A percentile compares a stretch with the other conserved stretches of the same genome.
Evolutionary conservation across 2,888 invertebrate genomes (phyloP).

Genomic region (Drosophila planitibia): DNA sequence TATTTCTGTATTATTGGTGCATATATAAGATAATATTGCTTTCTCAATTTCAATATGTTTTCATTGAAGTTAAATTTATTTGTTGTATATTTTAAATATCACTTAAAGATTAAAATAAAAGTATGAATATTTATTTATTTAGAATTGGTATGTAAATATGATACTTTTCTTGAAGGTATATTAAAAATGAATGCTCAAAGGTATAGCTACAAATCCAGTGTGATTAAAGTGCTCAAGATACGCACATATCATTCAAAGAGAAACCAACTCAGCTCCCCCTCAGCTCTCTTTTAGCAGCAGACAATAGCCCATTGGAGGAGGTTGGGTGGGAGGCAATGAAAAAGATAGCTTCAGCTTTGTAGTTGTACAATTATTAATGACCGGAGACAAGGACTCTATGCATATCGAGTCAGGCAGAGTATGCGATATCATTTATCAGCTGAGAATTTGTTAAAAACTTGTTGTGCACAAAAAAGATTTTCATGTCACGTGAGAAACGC

Average conservation of each 20-base stretch:
- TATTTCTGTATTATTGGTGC: too few species aligned
- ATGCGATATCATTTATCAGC: constrained; percentile 83
- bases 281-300: not conserved
- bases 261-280: not conserved
- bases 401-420: constrained; percentile 71
- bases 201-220: not conserved
- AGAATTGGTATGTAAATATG: not conserved
- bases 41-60: too few species aligned
- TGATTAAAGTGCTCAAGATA: constrained; percentile 17
- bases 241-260: constrained; percentile 15
- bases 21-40: too few species aligned
- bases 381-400: constrained; percentile 62
- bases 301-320: not conserved
- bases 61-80: too few species aligned
- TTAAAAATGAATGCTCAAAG: not conserved
- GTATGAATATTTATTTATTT: not conserved
- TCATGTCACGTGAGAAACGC: constrained; percentile 80
- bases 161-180: not conserved
- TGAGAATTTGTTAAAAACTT: constrained; percentile 80
- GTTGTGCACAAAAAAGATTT: constrained; percentile 84
- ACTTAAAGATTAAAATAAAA: not conserved
- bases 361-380: constrained; percentile 80
- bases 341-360: constrained; percentile 25
- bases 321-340: constrained; percentile 5
- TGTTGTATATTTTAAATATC: too few species aligned